Evolutionary conservation across 2,797 vertebrate species (phyloP).

Genomic region (Apogon talboti): DNA sequence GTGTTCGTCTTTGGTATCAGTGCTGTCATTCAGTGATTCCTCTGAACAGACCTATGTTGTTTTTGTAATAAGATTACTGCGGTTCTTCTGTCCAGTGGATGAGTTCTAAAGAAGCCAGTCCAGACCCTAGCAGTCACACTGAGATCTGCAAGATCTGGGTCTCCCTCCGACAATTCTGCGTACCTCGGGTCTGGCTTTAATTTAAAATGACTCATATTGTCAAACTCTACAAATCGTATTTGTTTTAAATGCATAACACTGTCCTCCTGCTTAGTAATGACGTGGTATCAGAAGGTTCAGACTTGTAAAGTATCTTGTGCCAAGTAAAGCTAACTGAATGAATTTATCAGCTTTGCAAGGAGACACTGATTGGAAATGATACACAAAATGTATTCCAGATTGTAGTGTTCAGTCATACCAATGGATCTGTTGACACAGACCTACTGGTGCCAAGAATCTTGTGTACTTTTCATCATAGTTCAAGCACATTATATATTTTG

Average conservation of each 20-base stretch:
- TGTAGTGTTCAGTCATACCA: constrained; percentile 35
- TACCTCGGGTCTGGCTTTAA: constrained; percentile 56
- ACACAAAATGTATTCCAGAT: constrained; percentile 76
- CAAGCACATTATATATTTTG: constrained; percentile 50
- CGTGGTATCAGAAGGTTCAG: constrained; percentile 39
- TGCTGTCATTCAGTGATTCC: constrained; percentile 51
- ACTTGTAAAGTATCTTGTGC: constrained; percentile 42
- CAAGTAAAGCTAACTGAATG: constrained; percentile 61
- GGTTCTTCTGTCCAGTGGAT: constrained; percentile 2
- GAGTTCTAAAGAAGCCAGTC: constrained; percentile 17
- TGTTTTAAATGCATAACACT: constrained; percentile 61
- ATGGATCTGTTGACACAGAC: constrained; percentile 51
- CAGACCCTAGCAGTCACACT: constrained; percentile 27
- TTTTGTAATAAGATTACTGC: constrained; percentile 28
- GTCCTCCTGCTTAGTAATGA: constrained; percentile 40
- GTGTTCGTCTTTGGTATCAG: constrained; percentile 37
- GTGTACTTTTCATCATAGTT: constrained; percentile 56
- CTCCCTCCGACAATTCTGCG: constrained; percentile 26
- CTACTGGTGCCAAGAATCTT: constrained; percentile 59
- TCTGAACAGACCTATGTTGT: constrained; percentile 14
- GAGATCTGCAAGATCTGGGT: constrained; percentile 7
- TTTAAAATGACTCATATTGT: constrained; percentile 53
- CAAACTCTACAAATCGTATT: constrained; percentile 45
- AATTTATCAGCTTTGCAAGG: constrained; percentile 55
- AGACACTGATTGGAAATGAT: constrained; percentile 70